Conservation (phyloP, 2,797 vertebrate species). For the Sciaenops ocellatus region DNA sequence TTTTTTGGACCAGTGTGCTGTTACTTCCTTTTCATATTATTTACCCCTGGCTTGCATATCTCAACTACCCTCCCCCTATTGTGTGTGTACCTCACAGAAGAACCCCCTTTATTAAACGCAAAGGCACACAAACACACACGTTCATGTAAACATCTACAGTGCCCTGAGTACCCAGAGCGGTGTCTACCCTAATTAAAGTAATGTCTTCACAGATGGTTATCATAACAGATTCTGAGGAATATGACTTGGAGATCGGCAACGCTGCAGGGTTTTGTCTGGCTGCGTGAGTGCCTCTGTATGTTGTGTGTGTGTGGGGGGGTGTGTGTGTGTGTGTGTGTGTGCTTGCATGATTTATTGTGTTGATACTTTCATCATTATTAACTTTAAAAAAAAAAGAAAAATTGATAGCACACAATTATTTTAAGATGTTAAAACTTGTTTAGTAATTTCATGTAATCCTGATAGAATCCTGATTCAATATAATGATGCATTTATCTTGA, state of each 20-base stretch:
- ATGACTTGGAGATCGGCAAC: slow-evolving; percentile 34
- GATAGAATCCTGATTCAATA: too few relatives aligned
- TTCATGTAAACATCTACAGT: slow-evolving; percentile 53
- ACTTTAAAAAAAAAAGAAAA: not conserved
- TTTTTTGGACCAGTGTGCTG: not conserved
- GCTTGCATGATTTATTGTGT: slow-evolving; percentile 2
- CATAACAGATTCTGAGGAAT: slow-evolving; percentile 44
- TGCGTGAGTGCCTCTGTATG: slow-evolving; percentile 22
- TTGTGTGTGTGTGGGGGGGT: slow-evolving; percentile 17
- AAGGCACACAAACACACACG: slow-evolving; percentile 13
- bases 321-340: slow-evolving; percentile 3
- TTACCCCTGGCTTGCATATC: slow-evolving; percentile 18
- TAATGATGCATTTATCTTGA: not conserved
- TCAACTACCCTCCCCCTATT: slow-evolving; percentile 37
- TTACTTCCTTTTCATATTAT: slow-evolving; percentile 38
- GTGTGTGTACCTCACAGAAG: slow-evolving; percentile 5
- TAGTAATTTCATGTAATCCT: too few relatives aligned
- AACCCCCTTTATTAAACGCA: slow-evolving; percentile 32
- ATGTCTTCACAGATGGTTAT: slow-evolving; percentile 68
- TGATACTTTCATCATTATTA: slow-evolving; percentile 4
- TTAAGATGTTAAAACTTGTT: not conserved
- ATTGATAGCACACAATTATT: not conserved
- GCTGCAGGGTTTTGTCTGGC: slow-evolving; percentile 47
- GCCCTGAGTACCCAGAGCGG: slow-evolving; percentile 38
- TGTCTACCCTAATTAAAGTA: slow-evolving; percentile 74